Percentiles rank a stretch among this genome's conserved stretches.
These are phyloP conservation scores for Drosophila aldrichi DNA, from an alignment of 2,888 invertebrate species.

Conservation along the genomic window DNA sequence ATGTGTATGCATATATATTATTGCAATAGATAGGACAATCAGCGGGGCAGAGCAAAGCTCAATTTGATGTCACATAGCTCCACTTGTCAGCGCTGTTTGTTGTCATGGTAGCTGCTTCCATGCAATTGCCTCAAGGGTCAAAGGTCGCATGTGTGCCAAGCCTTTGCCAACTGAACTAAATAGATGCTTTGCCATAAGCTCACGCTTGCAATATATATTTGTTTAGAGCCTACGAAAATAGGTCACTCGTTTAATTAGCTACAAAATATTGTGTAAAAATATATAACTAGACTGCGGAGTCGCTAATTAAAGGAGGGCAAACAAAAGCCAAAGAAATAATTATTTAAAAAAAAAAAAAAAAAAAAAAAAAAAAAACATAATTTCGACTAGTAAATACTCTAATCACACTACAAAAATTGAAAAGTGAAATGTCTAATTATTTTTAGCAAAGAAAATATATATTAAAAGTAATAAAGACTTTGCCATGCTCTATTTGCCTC, in stretches of 20 bases:
- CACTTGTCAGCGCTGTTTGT: slow-evolving; percentile 11
- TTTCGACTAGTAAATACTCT: neutral
- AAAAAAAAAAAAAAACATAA: neutral
- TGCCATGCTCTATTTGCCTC: too few species aligned
- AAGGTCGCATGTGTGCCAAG: slow-evolving; percentile 24
- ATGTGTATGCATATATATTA: neutral
- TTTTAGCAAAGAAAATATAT: too few species aligned
- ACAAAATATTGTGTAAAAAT: neutral
- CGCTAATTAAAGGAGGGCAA: slow-evolving; percentile 25
- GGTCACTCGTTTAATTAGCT: slow-evolving; percentile 37
- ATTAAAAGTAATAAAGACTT: too few species aligned
- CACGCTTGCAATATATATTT: slow-evolving; percentile 9
- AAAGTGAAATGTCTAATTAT: neutral
- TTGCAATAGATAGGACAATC: slow-evolving; percentile 27
- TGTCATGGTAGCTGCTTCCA: slow-evolving; percentile 12
- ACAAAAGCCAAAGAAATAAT: neutral
- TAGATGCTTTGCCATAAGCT: neutral
- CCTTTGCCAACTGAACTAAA: slow-evolving; percentile 13
- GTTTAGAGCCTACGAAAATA: slow-evolving; percentile 18
- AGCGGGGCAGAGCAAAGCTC: slow-evolving; percentile 13
- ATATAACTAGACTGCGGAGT: slow-evolving; percentile 3
- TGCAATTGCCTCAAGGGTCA: slow-evolving; percentile 16
- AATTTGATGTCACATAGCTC: slow-evolving; percentile 29
- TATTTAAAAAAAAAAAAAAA: slow-evolving; percentile 1
- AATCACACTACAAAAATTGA: too few species aligned